Base-by-base conservation (phyloP, 1,140 invertebrate species). In the Ips nitidus region DNA sequence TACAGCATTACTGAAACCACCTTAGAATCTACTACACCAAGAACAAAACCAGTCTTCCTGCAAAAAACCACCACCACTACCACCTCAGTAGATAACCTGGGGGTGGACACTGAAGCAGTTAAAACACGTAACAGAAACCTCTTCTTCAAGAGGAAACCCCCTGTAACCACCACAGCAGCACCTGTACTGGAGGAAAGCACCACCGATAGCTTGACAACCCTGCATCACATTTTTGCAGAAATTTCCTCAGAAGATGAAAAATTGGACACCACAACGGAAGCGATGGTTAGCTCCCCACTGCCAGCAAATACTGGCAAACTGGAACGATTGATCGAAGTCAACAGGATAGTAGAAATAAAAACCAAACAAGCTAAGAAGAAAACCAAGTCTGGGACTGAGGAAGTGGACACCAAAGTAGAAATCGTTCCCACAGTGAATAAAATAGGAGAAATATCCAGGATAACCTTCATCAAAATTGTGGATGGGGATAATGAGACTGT, bases 361-460 rank as follows among this genome's bases (percentile, higher is more conserved):
- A 85, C 85, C 0, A 86, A 88, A 78, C 81, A 85, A 75, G 74
- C 50, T 5, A 76, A 77, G 55, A 69, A 83, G 58, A 86, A 86
- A 69, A 84, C 85, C 71, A 83, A 85, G 74, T 82, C 83, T 42
- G 82, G 81, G 41, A 77, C 83, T 2, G 78, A 83, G 47, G 80
- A 86, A 77, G 80, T 80, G 73, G 80, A 82, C 74, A 76, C 85
- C 42, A 82, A 81, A 57, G 78, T 86, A 52, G 84, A 86, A 74
- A 83, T 83, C 59, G 81, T 85, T 75, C 85, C 86, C 3, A 83
- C 82, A 5, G 75, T 87, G 2, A 85, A 88, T 75, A 86, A 86
- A 82, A 84, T 89, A 66, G 87, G 88, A 62, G 87, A 87, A 79
- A 86, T 89, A 1, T 88, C 85, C 77, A 81, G 87, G 73, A 85